phyloP scores from a whole-genome alignment of 2,888 invertebrate species.

The Ametastegia equiseti region DNA sequence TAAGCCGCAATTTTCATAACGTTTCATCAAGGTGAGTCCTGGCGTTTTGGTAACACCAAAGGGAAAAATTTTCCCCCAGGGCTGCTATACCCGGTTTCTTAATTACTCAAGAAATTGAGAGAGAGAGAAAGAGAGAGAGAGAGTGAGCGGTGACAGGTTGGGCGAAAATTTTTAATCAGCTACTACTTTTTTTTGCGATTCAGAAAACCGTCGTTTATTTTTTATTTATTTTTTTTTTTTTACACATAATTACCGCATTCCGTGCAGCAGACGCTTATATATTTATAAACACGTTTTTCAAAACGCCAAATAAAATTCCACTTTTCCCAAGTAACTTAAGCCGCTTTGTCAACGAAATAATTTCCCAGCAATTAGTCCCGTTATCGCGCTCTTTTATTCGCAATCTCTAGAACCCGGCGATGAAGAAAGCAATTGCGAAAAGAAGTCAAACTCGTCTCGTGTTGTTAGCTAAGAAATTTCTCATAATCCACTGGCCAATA shows the following conservation, averaged over 20 bases:
- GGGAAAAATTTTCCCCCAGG: background rate
- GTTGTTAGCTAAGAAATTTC: no score
- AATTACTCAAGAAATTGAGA: slow-evolving; percentile 9
- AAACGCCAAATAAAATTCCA: background rate
- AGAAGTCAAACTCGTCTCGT: no score
- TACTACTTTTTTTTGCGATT: slow-evolving; percentile 17
- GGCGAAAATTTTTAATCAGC: slow-evolving; percentile 20
- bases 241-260: background rate
- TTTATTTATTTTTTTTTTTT: no score
- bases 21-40: background rate
- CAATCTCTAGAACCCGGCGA: no score
- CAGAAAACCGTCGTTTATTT: background rate
- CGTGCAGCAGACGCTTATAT: background rate
- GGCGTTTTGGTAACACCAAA: background rate
- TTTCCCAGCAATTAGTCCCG: no score
- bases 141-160: background rate
- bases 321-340: no score
- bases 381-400: no score
- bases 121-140: background rate
- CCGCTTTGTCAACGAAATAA: no score
- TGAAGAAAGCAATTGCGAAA: no score
- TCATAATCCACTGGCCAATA: no score
- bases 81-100: background rate
- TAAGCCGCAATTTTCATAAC: slow-evolving; percentile 1
- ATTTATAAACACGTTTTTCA: background rate